These are phyloP conservation scores for Punctoribates punctum DNA, from an alignment of 2,888 invertebrate genomes.

Conservation along the genomic window DNA sequence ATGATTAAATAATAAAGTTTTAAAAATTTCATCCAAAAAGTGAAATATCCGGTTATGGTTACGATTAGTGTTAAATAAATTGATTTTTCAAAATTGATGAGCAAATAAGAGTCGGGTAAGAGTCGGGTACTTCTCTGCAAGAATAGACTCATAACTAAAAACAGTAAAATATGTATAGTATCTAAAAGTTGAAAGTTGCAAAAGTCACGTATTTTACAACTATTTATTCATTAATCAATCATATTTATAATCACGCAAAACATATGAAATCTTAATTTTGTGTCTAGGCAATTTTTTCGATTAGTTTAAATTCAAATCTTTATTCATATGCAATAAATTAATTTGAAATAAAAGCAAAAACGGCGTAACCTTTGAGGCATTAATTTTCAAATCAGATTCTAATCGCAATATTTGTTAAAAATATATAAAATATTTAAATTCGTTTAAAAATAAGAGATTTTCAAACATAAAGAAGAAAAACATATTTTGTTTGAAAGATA, in stretches of 20 bases:
- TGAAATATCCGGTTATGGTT: conserved; percentile 8
- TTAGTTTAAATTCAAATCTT: no score
- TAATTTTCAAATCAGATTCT: not conserved
- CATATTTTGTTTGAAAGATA: not conserved
- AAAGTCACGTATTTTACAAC: conserved; percentile 6
- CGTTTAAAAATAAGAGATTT: not conserved
- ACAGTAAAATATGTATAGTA: not conserved
- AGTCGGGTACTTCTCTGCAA: not conserved
- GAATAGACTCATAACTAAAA: no score
- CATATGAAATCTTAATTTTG: not conserved
- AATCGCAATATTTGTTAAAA: not conserved
- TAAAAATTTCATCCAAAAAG: not conserved
- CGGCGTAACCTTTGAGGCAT: not conserved
- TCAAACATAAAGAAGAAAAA: not conserved
- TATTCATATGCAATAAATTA: not conserved
- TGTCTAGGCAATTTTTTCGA: not conserved
- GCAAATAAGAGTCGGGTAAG: conserved; percentile 1
- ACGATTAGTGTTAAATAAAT: not conserved
- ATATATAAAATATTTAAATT: not conserved
- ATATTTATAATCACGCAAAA: not conserved
- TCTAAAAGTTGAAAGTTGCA: not conserved
- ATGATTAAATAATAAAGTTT: not conserved
- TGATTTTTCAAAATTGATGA: not conserved
- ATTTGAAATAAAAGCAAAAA: not conserved
- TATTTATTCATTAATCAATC: conserved; percentile 1